Conservation (phyloP, 2,113 vertebrate species). For the Saguinus midas region DNA sequence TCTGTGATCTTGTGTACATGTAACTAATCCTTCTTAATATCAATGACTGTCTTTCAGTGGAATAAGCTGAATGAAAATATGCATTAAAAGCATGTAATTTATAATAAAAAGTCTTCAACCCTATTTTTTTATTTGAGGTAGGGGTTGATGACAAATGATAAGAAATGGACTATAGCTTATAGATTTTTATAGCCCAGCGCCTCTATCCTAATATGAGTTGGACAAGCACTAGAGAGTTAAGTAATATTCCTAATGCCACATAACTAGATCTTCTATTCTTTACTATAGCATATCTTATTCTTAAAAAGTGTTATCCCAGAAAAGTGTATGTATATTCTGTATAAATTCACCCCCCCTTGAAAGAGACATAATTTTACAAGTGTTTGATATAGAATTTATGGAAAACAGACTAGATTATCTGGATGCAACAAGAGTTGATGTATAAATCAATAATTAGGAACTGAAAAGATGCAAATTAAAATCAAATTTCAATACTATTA, state of each 20-base stretch:
- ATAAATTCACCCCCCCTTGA: not conserved
- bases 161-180: not conserved
- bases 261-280: not conserved
- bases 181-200: not conserved
- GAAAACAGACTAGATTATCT: not conserved
- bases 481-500: not conserved
- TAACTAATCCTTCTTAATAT: not conserved
- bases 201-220: not conserved
- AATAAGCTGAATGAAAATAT: not conserved
- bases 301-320: not conserved
- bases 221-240: not conserved
- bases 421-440: not conserved
- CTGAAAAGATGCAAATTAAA: not conserved
- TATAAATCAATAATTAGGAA: not conserved
- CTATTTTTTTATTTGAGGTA: not conserved
- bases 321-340: not conserved
- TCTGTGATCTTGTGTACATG: not conserved
- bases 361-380: not conserved
- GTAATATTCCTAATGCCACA: not conserved
- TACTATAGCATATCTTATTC: not conserved
- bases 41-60: not conserved
- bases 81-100: not conserved
- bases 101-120: not conserved
- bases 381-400: not conserved
- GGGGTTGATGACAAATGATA: not conserved